phyloP scores from a whole-genome alignment of 2,888 invertebrate species.

The Meteorus colon region DNA sequence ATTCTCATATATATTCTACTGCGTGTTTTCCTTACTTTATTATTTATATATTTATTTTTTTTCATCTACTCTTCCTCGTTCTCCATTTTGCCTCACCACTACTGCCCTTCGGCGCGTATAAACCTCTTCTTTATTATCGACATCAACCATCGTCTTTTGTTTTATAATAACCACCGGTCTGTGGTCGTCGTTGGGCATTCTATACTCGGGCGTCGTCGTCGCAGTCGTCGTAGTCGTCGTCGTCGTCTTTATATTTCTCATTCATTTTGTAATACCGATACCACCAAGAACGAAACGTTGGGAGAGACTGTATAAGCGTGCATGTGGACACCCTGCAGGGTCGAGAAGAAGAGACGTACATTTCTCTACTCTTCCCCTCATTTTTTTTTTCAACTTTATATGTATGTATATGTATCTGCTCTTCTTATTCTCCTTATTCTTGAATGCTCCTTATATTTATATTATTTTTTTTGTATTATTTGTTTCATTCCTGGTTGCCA shows the following conservation, averaged over 20 bases:
- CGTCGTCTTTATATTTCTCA: constrained; percentile 44
- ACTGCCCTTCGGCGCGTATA: constrained; percentile 53
- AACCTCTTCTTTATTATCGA: constrained; percentile 71
- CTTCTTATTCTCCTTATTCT: constrained; percentile 28
- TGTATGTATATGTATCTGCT: constrained; percentile 21
- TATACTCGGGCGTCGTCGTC: constrained; percentile 6
- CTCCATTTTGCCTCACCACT: neutral
- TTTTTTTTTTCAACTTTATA: constrained; percentile 27
- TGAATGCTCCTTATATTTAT: constrained; percentile 34
- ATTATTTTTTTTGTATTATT: constrained; percentile 39
- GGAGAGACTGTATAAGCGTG: constrained; percentile 21
- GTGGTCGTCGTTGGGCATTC: constrained; percentile 51
- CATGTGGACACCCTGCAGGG: constrained; percentile 38
- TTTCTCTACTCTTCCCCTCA: constrained; percentile 35
- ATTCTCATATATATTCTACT: constrained; percentile 23
- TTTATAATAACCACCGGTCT: constrained; percentile 69
- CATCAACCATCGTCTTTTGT: constrained; percentile 70
- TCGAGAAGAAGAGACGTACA: constrained; percentile 19
- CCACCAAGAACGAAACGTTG: constrained; percentile 33
- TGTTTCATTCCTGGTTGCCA: constrained; percentile 41
- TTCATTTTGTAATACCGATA: constrained; percentile 54
- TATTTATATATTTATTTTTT: constrained; percentile 33
- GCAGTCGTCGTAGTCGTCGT: constrained; percentile 51
- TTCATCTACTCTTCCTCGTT: constrained; percentile 31
- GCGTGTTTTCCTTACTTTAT: constrained; percentile 17